Conservation (phyloP, 2,113 vertebrate species). For the Melanostigma gelatinosum region DNA sequence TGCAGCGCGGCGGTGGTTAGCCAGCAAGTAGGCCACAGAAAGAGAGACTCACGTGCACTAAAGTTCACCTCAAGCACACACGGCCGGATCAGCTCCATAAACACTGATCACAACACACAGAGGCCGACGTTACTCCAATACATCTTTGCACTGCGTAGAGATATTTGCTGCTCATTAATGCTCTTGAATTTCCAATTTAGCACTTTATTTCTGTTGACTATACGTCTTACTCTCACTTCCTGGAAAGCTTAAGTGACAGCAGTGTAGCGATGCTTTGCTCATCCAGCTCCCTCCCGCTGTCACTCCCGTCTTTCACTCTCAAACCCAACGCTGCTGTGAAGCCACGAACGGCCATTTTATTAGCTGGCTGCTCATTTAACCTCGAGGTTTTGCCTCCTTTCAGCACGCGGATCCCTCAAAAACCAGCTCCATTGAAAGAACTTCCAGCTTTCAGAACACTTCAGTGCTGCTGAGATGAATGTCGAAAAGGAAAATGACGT, state of each 20-base stretch:
- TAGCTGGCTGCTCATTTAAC: constrained; percentile 29
- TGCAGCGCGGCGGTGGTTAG: too few species aligned
- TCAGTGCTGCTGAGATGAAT: constrained; percentile 2
- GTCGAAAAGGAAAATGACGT: constrained; percentile 22
- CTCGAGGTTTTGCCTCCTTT: constrained; percentile 32
- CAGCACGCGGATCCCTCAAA: background rate
- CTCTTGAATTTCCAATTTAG: too few species aligned
- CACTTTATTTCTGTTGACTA: too few species aligned
- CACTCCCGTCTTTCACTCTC: background rate
- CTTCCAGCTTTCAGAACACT: background rate
- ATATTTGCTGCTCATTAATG: too few species aligned
- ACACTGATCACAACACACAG: too few species aligned
- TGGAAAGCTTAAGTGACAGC: background rate
- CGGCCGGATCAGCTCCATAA: too few species aligned
- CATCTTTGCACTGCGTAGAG: too few species aligned
- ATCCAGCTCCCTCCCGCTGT: background rate
- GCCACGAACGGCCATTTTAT: background rate
- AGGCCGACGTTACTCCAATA: too few species aligned
- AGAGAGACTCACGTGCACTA: background rate
- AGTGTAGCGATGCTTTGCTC: background rate
- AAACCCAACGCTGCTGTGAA: background rate
- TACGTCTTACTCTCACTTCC: too few species aligned
- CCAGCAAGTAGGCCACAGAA: too few species aligned
- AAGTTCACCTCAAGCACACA: too few species aligned
- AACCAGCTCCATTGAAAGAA: constrained; percentile 16